These are phyloP conservation scores for Portevinia maculata DNA, from an alignment of 2,888 invertebrate genomes.

Conservation along the genomic window DNA sequence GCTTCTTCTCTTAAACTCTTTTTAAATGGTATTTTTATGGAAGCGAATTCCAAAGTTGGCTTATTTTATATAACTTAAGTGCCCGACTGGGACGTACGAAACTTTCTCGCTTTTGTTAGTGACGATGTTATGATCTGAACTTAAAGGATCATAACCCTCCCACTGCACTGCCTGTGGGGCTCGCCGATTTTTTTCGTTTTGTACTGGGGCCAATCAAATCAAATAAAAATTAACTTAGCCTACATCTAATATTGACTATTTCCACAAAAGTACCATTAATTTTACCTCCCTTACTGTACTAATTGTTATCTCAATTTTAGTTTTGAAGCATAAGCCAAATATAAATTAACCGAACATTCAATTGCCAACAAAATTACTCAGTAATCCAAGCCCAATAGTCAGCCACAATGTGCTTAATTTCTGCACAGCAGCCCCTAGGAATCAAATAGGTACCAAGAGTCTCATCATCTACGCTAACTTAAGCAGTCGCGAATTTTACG, in stretches of 20 bases:
- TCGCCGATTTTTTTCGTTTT: too few species aligned
- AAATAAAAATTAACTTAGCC: too few species aligned
- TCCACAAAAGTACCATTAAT: constrained; percentile 25
- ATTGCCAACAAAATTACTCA: constrained; percentile 24
- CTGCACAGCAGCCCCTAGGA: background rate
- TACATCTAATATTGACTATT: constrained; percentile 14
- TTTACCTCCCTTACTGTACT: background rate
- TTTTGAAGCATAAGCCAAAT: constrained; percentile 6
- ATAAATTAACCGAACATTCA: constrained; percentile 52
- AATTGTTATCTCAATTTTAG: constrained; percentile 17
- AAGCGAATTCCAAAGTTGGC: too few species aligned
- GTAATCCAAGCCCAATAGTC: constrained; percentile 2
- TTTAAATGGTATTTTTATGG: too few species aligned
- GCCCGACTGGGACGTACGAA: too few species aligned
- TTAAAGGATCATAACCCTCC: too few species aligned
- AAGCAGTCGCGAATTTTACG: constrained; percentile 47
- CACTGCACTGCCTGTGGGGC: too few species aligned
- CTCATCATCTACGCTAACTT: constrained; percentile 43
- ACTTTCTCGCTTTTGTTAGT: too few species aligned
- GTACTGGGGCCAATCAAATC: too few species aligned
- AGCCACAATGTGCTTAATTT: constrained; percentile 5
- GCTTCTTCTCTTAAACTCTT: too few species aligned
- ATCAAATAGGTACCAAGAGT: constrained; percentile 40
- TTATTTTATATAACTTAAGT: too few species aligned
- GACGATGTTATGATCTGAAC: too few species aligned